These are phyloP conservation scores for Caenorhabditis sp. DNA, from an alignment of 2,888 invertebrate species.

Conservation along the genomic window DNA sequence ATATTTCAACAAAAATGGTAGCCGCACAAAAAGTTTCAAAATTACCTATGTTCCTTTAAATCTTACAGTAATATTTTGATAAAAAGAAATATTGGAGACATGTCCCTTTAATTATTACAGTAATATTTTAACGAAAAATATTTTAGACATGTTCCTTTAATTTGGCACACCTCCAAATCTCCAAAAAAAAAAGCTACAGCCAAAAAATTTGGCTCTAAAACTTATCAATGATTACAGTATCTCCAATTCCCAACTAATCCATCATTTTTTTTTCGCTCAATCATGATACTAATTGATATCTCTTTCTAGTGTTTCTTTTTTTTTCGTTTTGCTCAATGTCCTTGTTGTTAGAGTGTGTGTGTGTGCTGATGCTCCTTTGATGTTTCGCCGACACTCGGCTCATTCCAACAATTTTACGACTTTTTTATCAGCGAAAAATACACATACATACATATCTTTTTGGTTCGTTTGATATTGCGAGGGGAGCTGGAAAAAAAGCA, in stretches of 20 bases:
- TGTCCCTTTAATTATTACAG: too few species aligned
- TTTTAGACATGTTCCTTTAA: too few species aligned
- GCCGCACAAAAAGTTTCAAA: too few species aligned
- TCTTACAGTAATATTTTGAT: too few species aligned
- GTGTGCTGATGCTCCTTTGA: conserved; percentile 1
- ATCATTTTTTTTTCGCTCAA: conserved; percentile 12
- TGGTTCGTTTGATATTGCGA: not conserved
- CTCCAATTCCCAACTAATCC: not conserved
- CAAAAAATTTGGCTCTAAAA: not conserved
- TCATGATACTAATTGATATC: conserved; percentile 6
- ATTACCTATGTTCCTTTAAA: too few species aligned
- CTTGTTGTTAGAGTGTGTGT: not conserved
- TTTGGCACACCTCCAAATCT: too few species aligned
- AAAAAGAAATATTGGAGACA: too few species aligned
- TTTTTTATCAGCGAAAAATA: conserved; percentile 33
- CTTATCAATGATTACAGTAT: not conserved
- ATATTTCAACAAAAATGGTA: too few species aligned
- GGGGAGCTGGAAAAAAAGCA: not conserved
- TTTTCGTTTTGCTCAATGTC: not conserved
- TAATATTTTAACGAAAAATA: too few species aligned
- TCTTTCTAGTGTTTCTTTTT: not conserved
- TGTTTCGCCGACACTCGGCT: conserved; percentile 8
- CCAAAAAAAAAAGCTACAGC: not conserved
- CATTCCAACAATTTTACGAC: conserved; percentile 26
- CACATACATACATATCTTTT: too few species aligned